phyloP scores from a whole-genome alignment of 2,888 invertebrate genomes.

The Cosmorhoe ocellata region DNA sequence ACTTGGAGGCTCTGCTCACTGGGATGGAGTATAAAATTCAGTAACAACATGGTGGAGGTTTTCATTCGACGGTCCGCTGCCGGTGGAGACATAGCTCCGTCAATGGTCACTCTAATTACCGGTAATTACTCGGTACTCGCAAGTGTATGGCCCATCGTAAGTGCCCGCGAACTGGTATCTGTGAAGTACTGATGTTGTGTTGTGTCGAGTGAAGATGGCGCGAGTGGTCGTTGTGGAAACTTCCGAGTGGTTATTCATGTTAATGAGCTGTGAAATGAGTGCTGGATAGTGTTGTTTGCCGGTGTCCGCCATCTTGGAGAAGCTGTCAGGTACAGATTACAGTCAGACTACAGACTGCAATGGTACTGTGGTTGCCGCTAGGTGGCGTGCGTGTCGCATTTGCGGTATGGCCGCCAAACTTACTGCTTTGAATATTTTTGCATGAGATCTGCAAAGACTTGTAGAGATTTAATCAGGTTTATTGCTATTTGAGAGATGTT shows the following conservation, averaged over 20 bases:
- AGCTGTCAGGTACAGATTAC: slow-evolving; percentile 54
- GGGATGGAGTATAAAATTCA: slow-evolving; percentile 83
- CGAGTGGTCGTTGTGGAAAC: slow-evolving; percentile 33
- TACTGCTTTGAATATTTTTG: slow-evolving; percentile 74
- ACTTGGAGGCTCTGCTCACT: slow-evolving; percentile 82
- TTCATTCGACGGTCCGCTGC: slow-evolving; percentile 80
- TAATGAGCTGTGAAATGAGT: slow-evolving; percentile 51
- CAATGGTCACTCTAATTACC: slow-evolving; percentile 62
- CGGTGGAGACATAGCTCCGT: slow-evolving; percentile 80
- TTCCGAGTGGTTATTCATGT: slow-evolving; percentile 42
- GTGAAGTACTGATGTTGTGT: slow-evolving; percentile 9
- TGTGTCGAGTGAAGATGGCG: slow-evolving; percentile 25
- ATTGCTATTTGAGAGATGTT: neutral
- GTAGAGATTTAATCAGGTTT: slow-evolving; percentile 10
- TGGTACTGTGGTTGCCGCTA: slow-evolving; percentile 49
- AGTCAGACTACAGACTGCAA: slow-evolving; percentile 15
- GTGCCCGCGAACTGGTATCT: neutral
- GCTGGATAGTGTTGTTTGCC: slow-evolving; percentile 53
- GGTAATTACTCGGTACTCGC: slow-evolving; percentile 34
- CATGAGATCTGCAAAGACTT: slow-evolving; percentile 52
- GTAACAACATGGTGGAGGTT: slow-evolving; percentile 82
- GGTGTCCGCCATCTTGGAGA: slow-evolving; percentile 67
- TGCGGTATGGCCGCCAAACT: slow-evolving; percentile 62
- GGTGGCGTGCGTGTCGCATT: slow-evolving; percentile 74
- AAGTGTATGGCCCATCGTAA: neutral